Conservation (phyloP, 2,797 vertebrate species). For the Mormyrus proboscirostris region DNA sequence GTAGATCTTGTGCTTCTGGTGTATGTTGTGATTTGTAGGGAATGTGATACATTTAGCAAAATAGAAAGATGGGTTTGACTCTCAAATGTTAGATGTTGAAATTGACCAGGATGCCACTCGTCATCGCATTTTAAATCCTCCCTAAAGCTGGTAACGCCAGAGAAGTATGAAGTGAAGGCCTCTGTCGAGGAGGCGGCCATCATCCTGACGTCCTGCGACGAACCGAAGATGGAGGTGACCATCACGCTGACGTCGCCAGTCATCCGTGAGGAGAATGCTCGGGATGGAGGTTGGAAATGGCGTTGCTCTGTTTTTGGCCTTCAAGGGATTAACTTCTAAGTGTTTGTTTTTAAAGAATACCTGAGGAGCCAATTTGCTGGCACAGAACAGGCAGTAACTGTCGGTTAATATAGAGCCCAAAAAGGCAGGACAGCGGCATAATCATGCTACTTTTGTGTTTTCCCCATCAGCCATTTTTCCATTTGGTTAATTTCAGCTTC, state of each 20-base stretch:
- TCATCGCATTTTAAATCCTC: not conserved
- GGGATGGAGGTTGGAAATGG: constrained; percentile 92
- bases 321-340: constrained; percentile 46
- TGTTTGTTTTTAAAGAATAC: constrained; percentile 40
- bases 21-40: not conserved
- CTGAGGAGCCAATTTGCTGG: constrained; percentile 86
- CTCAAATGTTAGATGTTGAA: not conserved
- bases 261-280: constrained; percentile 85
- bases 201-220: constrained; percentile 79
- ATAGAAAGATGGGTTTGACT: not conserved
- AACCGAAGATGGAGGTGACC: constrained; percentile 98
- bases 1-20: not conserved
- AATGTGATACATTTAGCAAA: not conserved
- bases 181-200: constrained; percentile 84
- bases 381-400: constrained; percentile 53
- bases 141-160: constrained; percentile 80
- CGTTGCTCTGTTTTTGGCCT: not conserved
- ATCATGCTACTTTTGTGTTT: not conserved
- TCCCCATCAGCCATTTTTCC: not conserved
- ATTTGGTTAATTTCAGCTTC: constrained; percentile 26
- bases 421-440: not conserved
- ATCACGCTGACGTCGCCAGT: constrained; percentile 94
- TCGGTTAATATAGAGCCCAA: not conserved
- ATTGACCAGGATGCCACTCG: not conserved
- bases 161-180: constrained; percentile 92